Conservation (phyloP, 2,888 invertebrate genomes). For the Troides oblongomaculatus region DNA sequence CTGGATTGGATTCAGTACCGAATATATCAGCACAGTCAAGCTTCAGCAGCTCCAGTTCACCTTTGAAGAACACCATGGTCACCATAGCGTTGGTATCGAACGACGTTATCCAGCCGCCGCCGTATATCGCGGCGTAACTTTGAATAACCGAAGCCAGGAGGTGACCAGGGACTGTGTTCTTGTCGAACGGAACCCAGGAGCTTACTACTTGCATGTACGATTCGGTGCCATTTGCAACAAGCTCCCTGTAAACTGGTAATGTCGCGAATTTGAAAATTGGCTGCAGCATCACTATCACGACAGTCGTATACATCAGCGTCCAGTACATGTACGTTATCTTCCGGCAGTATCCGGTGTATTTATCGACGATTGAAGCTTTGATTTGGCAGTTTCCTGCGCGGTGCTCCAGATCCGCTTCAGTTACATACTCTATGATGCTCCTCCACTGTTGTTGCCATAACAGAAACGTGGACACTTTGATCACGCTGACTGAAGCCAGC, state of each 20-base stretch:
- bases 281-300: constrained; percentile 53
- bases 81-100: constrained; percentile 67
- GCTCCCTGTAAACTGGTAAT: constrained; percentile 50
- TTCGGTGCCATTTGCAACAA: constrained; percentile 53
- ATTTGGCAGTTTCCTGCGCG: constrained; percentile 40
- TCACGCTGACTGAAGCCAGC: constrained; percentile 60
- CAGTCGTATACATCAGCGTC: constrained; percentile 63
- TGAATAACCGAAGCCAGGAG: constrained; percentile 54
- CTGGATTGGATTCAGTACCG: constrained; percentile 37
- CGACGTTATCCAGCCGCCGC: constrained; percentile 68
- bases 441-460: constrained; percentile 60
- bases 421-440: constrained; percentile 60
- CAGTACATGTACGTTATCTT: constrained; percentile 62
- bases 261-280: constrained; percentile 53
- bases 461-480: constrained; percentile 58
- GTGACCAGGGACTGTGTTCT: constrained; percentile 52
- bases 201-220: constrained; percentile 61
- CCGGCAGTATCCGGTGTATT: constrained; percentile 59
- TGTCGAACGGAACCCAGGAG: constrained; percentile 69
- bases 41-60: constrained; percentile 57
- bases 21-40: constrained; percentile 56
- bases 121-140: constrained; percentile 62
- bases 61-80: constrained; percentile 67
- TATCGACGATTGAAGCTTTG: constrained; percentile 45
- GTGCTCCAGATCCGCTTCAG: constrained; percentile 52